Base-by-base conservation (phyloP, 2,888 invertebrate species). In the Synanthedon myopaeformis region DNA sequence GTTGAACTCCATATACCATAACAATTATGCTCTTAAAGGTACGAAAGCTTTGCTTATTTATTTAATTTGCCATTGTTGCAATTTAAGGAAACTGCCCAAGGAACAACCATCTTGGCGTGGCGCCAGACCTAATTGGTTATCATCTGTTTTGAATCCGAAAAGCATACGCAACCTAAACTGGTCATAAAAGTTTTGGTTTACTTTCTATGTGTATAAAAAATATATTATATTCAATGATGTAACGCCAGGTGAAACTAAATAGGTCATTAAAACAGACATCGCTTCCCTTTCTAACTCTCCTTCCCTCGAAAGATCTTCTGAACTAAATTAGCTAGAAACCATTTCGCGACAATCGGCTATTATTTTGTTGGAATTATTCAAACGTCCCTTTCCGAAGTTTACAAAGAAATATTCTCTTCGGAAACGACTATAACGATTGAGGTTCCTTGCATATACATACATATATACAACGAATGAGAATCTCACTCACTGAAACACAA, bases 281-380 rank as follows among this genome's bases (percentile, higher is more conserved):
- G 35, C 35, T 35, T 35, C 35, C 35, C 35, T 35, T 35, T 1
- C 3, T 35, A 35, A 35, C 35, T 35, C 5, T 23, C n/a, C 42
- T 42, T 13, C 45, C 55, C 55, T 60, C 60, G 59, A 55, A 54
- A 59, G 52, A 41, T 52, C 55, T 53, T 60, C 54, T 55, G 45
- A 54, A 49, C 55, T 53, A 58, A 57, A 63, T 61, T 61, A 58
- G 53, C 17, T 59, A 58, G 58, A 51, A 49, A 53, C 55, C 58
- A 54, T 57, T 58, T 56, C 54, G 54, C 52, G 52, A 57, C 60
- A 62, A 59, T 61, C 58, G 53, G 56, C 53, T 45, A 52, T 56
- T 54, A 58, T 58, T 59, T 54, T 35, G 57, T 54, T 41, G 53
- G 52, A 57, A 62, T 61, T 61, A 63, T 57, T 63, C 61, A 60